Evolutionary conservation across 2,797 vertebrate species (phyloP).

Genomic region (Myotis vivesi): DNA sequence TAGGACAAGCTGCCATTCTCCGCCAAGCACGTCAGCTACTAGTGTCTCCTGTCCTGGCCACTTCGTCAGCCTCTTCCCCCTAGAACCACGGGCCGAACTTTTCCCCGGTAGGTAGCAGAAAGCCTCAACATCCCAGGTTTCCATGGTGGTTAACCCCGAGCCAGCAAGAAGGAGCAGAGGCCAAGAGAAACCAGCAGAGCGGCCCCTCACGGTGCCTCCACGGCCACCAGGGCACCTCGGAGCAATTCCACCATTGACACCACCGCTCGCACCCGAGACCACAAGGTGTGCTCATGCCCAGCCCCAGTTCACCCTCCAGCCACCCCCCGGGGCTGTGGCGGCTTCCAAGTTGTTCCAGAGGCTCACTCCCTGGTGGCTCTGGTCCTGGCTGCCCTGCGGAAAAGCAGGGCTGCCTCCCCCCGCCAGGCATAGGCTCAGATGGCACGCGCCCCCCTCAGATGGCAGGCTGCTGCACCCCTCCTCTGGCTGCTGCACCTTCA

Average conservation of each 20-base stretch:
- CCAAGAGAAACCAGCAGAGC: rapidly evolving
- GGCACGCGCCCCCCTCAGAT: background rate
- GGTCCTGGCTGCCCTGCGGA: background rate
- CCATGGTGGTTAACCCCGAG: background rate
- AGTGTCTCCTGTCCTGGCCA: background rate
- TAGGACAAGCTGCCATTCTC: conserved; percentile 19
- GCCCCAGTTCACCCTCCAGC: background rate
- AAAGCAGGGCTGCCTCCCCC: background rate
- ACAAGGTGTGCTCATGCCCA: background rate
- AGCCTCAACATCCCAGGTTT: background rate
- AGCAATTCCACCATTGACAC: background rate
- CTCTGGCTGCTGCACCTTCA: background rate
- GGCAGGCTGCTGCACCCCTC: background rate
- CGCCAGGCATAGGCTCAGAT: background rate
- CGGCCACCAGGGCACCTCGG: background rate
- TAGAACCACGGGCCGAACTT: background rate
- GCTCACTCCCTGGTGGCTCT: background rate
- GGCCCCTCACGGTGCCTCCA: rapidly evolving
- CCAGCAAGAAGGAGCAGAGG: background rate
- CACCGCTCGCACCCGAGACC: background rate
- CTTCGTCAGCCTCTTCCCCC: background rate
- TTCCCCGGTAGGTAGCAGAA: background rate
- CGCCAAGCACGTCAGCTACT: background rate
- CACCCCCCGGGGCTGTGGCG: background rate
- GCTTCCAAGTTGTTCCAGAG: background rate